Base-by-base conservation (phyloP, 64 coral and sea anemone genomes). In the Montipora foliosa region DNA sequence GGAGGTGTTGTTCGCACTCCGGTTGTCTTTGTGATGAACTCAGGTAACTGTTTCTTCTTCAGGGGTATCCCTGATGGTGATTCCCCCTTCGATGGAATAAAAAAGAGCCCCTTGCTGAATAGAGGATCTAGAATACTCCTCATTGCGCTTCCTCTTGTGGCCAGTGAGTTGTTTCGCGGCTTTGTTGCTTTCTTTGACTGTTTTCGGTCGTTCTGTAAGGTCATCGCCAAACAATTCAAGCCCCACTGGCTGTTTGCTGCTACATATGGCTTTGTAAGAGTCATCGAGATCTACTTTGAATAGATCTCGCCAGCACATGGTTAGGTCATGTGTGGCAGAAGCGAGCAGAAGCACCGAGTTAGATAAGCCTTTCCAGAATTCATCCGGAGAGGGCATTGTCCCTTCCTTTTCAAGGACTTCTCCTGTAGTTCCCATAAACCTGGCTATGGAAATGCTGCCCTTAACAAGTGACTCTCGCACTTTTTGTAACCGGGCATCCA, bases 231-330 rank as follows among this genome's bases (percentile, higher is more conserved):
- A n/a, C 58, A 84, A 88, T 2, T 88, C n/a, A n/a, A n/a, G n/a
- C n/a, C n/a, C n/a, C n/a, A n/a, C n/a, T n/a, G n/a, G n/a, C n/a
- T n/a, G n/a, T n/a, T n/a, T n/a, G n/a, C n/a, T n/a, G n/a, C n/a
- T n/a, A n/a, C n/a, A n/a, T n/a, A n/a, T 62, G 8, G 75, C 47
- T 51, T 88, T 88, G 74, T 81, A 88, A 11, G 59, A 71, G 29
- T 15, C 59, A 81, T 93, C 62, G 5, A 93, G 60, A 79, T 88
- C 75, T 8, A 70, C 84, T 19, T 93, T 93, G 51, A 93, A 93
- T 2, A 91, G 15, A 60, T 93, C 83, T 44, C 57, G 45, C 15
- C 75, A 9, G n/a, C 92, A 93, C 74, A 93, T 88, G 19, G 79
- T 88, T 3, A 93, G 60, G 69, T 88, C 74, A 80, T 93, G 92